Percentiles rank a stretch among this genome's conserved stretches.
Evolutionary conservation across 2,888 invertebrate genomes (phyloP).

Genomic region (Spodoptera picta): DNA sequence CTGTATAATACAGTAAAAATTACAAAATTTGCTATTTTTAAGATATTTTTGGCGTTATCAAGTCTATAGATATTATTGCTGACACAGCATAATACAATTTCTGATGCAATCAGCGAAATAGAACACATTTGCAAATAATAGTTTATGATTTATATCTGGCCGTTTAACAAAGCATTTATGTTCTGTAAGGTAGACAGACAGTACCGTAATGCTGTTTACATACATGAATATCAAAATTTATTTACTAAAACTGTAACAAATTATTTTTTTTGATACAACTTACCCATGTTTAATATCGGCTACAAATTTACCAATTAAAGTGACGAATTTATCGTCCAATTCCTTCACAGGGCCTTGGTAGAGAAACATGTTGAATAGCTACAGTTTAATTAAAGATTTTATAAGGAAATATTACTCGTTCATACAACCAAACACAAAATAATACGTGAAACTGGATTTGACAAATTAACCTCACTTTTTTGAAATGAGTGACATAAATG

Average conservation of each 20-base stretch:
- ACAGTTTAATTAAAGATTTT: neutral
- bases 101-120: no score
- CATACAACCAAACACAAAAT: conserved; percentile 8
- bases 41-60: no score
- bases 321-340: conserved; percentile 72
- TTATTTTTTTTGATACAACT: conserved; percentile 45
- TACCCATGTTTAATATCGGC: conserved; percentile 73
- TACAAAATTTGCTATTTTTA: no score
- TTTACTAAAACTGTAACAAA: neutral
- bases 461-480: conserved; percentile 45
- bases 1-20: no score
- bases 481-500: conserved; percentile 32
- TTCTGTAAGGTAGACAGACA: neutral
- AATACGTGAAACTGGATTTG: conserved; percentile 8
- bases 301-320: conserved; percentile 75
- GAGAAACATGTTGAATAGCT: conserved; percentile 61
- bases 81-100: no score
- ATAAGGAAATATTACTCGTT: conserved; percentile 2
- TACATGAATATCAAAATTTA: neutral
- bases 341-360: conserved; percentile 61
- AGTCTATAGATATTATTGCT: no score
- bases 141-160: neutral
- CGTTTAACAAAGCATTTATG: no score
- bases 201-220: neutral
- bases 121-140: no score